Percentiles rank a stretch among this genome's conserved stretches.
These are phyloP conservation scores for Nysson spinosus DNA, from an alignment of 2,888 invertebrate genomes.

Conservation along the genomic window DNA sequence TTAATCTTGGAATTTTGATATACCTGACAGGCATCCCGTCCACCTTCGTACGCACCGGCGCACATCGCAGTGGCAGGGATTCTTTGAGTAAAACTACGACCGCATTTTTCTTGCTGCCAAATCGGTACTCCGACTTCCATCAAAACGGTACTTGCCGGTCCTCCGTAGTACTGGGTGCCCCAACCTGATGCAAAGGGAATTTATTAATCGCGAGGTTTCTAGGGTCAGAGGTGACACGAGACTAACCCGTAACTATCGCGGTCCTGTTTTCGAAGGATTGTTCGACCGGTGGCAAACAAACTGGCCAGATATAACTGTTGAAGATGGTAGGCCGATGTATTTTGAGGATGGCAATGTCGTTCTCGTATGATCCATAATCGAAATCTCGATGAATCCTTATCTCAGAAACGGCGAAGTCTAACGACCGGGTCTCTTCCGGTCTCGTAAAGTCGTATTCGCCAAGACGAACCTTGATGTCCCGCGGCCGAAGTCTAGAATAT, in stretches of 20 bases:
- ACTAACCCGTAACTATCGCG: constrained; percentile 84
- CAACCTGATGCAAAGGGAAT: too few relatives aligned
- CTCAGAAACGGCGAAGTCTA: constrained; percentile 84
- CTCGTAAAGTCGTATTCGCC: constrained; percentile 89
- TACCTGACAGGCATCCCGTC: constrained; percentile 91
- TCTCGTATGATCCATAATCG: constrained; percentile 83
- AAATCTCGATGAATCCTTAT: constrained; percentile 85
- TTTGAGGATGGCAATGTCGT: constrained; percentile 88
- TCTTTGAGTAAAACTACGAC: constrained; percentile 81
- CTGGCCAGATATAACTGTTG: constrained; percentile 89
- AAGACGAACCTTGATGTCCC: constrained; percentile 84
- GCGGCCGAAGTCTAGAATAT: constrained; percentile 79
- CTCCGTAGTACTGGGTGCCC: constrained; percentile 87
- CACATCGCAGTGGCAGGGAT: constrained; percentile 86
- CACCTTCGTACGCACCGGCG: constrained; percentile 87
- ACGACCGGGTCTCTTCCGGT: constrained; percentile 83
- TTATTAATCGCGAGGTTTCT: too few relatives aligned
- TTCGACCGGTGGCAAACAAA: constrained; percentile 87
- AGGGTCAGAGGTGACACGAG: too few relatives aligned
- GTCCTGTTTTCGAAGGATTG: constrained; percentile 81
- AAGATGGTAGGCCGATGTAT: constrained; percentile 83
- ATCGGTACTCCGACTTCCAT: constrained; percentile 89
- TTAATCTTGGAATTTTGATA: neutral
- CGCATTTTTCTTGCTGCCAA: constrained; percentile 85
- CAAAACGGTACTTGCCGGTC: constrained; percentile 83